Conservation (phyloP, 1,140 invertebrate genomes). For the Drosophila kohkoa region DNA sequence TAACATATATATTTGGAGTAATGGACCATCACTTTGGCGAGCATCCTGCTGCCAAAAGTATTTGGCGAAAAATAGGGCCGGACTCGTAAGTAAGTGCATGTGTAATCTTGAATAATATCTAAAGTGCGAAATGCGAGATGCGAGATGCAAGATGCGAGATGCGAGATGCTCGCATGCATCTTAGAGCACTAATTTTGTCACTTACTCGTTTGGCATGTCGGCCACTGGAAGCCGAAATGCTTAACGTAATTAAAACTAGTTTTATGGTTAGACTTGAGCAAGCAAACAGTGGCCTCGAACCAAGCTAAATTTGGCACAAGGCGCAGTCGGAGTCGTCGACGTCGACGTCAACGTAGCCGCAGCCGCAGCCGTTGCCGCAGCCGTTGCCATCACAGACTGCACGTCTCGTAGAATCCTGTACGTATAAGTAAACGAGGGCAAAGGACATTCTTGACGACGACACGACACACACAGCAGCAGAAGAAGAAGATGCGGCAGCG, state of each 20-base stretch:
- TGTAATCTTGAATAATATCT: background rate
- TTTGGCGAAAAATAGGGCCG: background rate
- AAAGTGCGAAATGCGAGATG: background rate
- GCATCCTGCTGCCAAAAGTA: background rate
- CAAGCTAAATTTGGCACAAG: slow-evolving; percentile 47
- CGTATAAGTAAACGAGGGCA: slow-evolving; percentile 16
- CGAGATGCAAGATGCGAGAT: too few relatives aligned
- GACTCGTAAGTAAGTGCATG: background rate
- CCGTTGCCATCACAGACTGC: slow-evolving; percentile 11
- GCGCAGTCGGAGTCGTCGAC: background rate
- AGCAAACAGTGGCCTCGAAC: slow-evolving; percentile 5
- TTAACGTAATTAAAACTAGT: slow-evolving; percentile 81
- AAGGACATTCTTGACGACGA: slow-evolving; percentile 27
- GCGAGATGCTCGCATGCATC: background rate
- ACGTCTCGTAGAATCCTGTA: slow-evolving; percentile 3
- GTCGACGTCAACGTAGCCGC: too few relatives aligned
- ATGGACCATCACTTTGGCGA: too few relatives aligned
- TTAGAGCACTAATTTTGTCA: slow-evolving; percentile 5
- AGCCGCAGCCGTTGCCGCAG: background rate
- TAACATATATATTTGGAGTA: too few relatives aligned
- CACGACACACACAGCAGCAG: background rate
- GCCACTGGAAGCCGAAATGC: slow-evolving; percentile 59
- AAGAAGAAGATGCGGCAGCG: slow-evolving; percentile 33
- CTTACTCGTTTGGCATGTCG: background rate
- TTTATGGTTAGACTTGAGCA: slow-evolving; percentile 56